Conservation (phyloP, 2,888 invertebrate genomes). For the Caenorhabditis imperialis region DNA sequence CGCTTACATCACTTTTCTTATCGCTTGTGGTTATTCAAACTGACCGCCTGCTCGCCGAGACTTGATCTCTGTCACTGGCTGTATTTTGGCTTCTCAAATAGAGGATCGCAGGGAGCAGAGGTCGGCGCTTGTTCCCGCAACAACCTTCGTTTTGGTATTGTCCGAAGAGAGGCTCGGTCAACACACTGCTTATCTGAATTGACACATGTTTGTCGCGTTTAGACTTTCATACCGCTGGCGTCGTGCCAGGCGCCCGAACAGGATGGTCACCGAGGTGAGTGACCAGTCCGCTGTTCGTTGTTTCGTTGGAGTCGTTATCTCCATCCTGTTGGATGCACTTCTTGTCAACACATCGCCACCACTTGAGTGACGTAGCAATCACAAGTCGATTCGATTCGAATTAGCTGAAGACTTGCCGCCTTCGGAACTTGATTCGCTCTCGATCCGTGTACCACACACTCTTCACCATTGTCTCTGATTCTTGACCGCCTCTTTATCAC, state of each 20-base stretch:
- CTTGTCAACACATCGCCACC: neutral
- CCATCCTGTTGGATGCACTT: constrained; percentile 7
- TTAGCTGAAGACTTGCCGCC: constrained; percentile 5
- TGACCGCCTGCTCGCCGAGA: constrained; percentile 7
- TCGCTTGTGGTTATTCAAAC: too few species aligned
- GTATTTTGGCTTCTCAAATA: constrained; percentile 2
- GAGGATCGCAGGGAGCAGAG: constrained; percentile 16
- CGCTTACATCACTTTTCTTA: too few species aligned
- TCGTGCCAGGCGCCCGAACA: constrained; percentile 17
- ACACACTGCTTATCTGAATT: constrained; percentile 16
- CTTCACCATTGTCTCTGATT: neutral
- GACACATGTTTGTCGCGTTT: constrained; percentile 32
- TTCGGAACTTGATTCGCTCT: constrained; percentile 13
- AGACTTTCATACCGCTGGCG: constrained; percentile 23
- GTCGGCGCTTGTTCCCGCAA: neutral
- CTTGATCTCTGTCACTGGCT: neutral
- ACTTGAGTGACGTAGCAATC: constrained; percentile 3
- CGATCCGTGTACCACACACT: too few species aligned
- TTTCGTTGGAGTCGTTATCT: constrained; percentile 15
- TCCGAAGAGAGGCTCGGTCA: constrained; percentile 14
- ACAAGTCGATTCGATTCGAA: constrained; percentile 9
- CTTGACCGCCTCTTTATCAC: constrained; percentile 2
- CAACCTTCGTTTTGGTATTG: constrained; percentile 23
- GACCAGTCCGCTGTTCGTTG: too few species aligned
- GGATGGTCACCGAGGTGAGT: too few species aligned